Evolutionary conservation across 35 echinoderm and acorn worm genomes (phyloP), one percentile per base, ranked within the genome.

Genomic region (Eucidaris tribuloides): DNA sequence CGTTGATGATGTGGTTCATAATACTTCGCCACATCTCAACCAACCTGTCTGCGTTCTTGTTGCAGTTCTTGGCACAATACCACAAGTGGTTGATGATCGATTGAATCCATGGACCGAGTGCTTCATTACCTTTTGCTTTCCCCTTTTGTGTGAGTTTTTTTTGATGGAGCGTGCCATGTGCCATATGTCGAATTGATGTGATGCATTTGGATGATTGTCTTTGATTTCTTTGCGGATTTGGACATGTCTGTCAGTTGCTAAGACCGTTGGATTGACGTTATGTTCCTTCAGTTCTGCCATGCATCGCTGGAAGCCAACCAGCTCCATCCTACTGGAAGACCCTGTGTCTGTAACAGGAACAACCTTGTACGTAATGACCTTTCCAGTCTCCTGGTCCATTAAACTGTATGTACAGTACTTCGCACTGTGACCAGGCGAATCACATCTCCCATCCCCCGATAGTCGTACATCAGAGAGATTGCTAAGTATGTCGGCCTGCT

Each of bases 341-440:
- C 36, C 36, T 13, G 44, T 71, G 35, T 63, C 79, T 20, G 50
- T 59, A 18, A 83, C 80, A 27, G 81, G 52, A 0, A 90, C 66
- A 0, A 60, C 24, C 39, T 84, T 23, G 17, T 54, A 76, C 18
- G 60, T 42, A 3, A 91, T 3, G 3, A 91, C 44, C 61, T 81
- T 64, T 14, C 64, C 36, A 34, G 60, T 71, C 6, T 72, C 45
- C 22, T 45, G 72, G 43, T 91, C 77, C 82, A 91, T 85, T 24
- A 85, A 19, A 4, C 58, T 79, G 24, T 92, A 92, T 0, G 57
- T 71, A 24, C 89, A 83, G 58, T 83, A 92, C 30, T 92, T 85
- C 20, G 89, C 83, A 48, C 40, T 68, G 59, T 85, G 77, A 0
- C 89, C 82, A 9, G 89, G 89, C 1, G 76, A 81, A 38, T 90